Evolutionary conservation across 2,113 vertebrate genomes (phyloP).

Genomic region (Pholis gunnellus): DNA sequence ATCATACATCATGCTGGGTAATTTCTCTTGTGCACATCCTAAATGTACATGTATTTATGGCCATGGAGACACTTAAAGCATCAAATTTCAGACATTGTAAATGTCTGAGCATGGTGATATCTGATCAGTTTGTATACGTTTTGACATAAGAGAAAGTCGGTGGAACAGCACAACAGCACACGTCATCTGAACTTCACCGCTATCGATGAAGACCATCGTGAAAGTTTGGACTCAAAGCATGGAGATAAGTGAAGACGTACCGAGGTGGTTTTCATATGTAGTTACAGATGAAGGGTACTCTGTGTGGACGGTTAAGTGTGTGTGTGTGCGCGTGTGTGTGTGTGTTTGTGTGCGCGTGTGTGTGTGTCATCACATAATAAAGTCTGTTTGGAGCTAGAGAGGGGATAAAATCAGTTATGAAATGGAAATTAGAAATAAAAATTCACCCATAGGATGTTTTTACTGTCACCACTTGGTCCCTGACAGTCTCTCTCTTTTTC

Average conservation of each 20-base stretch:
- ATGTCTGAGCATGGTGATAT: slow-evolving; percentile 23
- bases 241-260: slow-evolving; percentile 6
- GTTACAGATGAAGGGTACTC: slow-evolving; percentile 17
- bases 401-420: slow-evolving; percentile 42
- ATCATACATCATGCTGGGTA: slow-evolving; percentile 28
- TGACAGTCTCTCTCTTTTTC: slow-evolving; percentile 9
- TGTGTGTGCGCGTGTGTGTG: slow-evolving; percentile 12
- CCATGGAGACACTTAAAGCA: slow-evolving; percentile 38
- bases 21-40: slow-evolving; percentile 30
- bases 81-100: slow-evolving; percentile 9
- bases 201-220: slow-evolving; percentile 72
- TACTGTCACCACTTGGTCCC: slow-evolving; percentile 47
- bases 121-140: slow-evolving; percentile 14
- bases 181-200: slow-evolving; percentile 57
- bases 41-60: slow-evolving; percentile 23
- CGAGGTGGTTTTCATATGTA: slow-evolving; percentile 23
- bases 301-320: slow-evolving; percentile 27
- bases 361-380: slow-evolving; percentile 36
- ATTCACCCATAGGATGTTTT: slow-evolving; percentile 54
- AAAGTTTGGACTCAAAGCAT: slow-evolving; percentile 40
- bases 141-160: slow-evolving; percentile 32
- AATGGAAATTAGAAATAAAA: slow-evolving; percentile 42
- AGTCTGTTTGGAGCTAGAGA: slow-evolving; percentile 45
- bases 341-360: slow-evolving; percentile 16
- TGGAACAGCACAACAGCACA: slow-evolving; percentile 39